Conservation (phyloP, 2,113 vertebrate species). For the Engystomops pustulosus region DNA sequence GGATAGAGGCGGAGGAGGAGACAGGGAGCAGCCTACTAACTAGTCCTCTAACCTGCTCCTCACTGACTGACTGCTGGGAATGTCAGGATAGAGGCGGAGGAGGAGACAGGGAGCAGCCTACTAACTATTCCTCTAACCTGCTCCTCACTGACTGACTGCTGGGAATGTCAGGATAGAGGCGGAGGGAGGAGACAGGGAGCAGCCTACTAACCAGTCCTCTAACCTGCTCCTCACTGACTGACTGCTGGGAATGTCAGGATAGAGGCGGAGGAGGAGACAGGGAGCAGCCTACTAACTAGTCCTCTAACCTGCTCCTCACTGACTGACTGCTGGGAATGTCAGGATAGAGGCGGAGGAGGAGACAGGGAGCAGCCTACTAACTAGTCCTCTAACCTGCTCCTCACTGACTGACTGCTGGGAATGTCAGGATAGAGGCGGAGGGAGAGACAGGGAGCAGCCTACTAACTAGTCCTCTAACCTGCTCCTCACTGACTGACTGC, state of each 20-base stretch:
- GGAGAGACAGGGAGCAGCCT: neutral
- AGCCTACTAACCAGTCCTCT: constrained; percentile 3
- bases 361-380: neutral
- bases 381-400: no score
- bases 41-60: neutral
- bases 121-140: neutral
- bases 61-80: neutral
- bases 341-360: neutral
- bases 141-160: neutral
- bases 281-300: constrained; percentile 5
- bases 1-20: neutral
- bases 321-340: neutral
- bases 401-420: no score
- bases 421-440: no score
- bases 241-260: neutral
- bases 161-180: no score
- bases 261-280: neutral
- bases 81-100: no score
- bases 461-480: constrained; percentile 1
- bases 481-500: neutral
- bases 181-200: neutral
- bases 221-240: neutral
- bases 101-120: no score
- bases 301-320: neutral
- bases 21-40: neutral